A percentile compares a stretch with the other conserved stretches of the same genome.
These are phyloP conservation scores for Scophthalmus maximus DNA, from an alignment of 2,113 vertebrate genomes.

Conservation along the genomic window DNA sequence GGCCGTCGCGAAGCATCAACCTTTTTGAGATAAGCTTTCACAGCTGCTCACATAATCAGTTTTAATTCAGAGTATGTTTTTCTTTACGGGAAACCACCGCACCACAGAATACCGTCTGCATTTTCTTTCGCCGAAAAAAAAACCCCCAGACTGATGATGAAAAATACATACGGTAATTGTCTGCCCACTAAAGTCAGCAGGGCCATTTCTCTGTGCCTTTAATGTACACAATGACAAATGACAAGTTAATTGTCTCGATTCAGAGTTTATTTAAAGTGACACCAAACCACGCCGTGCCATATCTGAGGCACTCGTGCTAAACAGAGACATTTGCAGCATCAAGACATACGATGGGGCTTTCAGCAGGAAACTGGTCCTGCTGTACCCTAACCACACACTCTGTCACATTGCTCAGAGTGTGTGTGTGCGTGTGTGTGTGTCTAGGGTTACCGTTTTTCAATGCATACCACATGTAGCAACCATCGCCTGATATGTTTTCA, in stretches of 20 bases:
- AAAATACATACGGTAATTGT: slow-evolving; percentile 31
- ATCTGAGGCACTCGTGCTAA: slow-evolving; percentile 57
- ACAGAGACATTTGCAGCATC: slow-evolving; percentile 61
- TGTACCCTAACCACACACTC: slow-evolving; percentile 67
- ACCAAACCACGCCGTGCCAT: slow-evolving; percentile 32
- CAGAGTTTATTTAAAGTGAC: slow-evolving; percentile 59
- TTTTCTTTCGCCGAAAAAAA: slow-evolving; percentile 34
- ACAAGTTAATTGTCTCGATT: slow-evolving; percentile 41
- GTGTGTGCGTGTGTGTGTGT: slow-evolving; percentile 34
- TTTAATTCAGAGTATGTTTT: slow-evolving; percentile 61
- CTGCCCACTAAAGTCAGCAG: slow-evolving; percentile 16
- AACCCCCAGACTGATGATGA: slow-evolving; percentile 48
- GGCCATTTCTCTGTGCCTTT: slow-evolving; percentile 25
- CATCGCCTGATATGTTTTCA: slow-evolving; percentile 73
- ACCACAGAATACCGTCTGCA: slow-evolving; percentile 38
- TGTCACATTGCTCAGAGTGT: slow-evolving; percentile 54
- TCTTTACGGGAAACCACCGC: slow-evolving; percentile 30
- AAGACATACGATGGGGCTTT: slow-evolving; percentile 72
- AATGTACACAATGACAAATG: slow-evolving; percentile 49
- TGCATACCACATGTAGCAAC: slow-evolving; percentile 74
- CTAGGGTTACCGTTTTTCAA: slow-evolving; percentile 68
- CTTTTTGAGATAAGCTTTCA: slow-evolving; percentile 62
- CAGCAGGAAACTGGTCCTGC: slow-evolving; percentile 64
- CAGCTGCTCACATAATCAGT: slow-evolving; percentile 51
- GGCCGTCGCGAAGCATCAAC: slow-evolving; percentile 23